Conservation (phyloP, 2,888 invertebrate species). For the Limnephilus auricula region DNA sequence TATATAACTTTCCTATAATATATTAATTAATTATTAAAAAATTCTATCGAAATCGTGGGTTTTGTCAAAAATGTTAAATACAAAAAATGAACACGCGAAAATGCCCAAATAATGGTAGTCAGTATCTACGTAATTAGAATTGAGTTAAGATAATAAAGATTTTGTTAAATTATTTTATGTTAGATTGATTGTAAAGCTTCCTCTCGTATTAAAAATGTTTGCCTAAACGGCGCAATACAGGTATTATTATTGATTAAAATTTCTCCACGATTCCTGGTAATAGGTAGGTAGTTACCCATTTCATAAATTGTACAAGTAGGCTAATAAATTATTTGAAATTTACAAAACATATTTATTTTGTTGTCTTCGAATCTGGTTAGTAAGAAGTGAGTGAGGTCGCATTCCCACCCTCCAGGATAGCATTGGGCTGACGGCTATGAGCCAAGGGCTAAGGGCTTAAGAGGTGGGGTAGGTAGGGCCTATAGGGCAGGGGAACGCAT, state of each 20-base stretch:
- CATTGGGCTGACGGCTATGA: not conserved
- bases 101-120: too few relatives aligned
- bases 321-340: not conserved
- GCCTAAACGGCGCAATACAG: not conserved
- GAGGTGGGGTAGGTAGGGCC: not conserved
- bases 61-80: too few relatives aligned
- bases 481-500: not conserved
- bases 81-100: too few relatives aligned
- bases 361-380: not conserved
- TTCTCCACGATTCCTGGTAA: not conserved
- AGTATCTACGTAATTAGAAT: too few relatives aligned
- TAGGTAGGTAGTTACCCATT: too few relatives aligned
- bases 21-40: too few relatives aligned
- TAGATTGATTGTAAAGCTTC: not conserved
- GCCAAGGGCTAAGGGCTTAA: not conserved
- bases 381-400: not conserved
- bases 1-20: too few relatives aligned
- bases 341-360: not conserved
- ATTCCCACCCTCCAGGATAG: not conserved
- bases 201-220: not conserved
- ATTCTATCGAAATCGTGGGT: too few relatives aligned
- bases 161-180: not conserved
- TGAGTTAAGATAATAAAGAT: too few relatives aligned
- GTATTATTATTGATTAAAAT: not conserved
- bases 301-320: not conserved